Evolutionary conservation across 1,140 invertebrate species (phyloP).

Genomic region (Drosophila arawakana): DNA sequence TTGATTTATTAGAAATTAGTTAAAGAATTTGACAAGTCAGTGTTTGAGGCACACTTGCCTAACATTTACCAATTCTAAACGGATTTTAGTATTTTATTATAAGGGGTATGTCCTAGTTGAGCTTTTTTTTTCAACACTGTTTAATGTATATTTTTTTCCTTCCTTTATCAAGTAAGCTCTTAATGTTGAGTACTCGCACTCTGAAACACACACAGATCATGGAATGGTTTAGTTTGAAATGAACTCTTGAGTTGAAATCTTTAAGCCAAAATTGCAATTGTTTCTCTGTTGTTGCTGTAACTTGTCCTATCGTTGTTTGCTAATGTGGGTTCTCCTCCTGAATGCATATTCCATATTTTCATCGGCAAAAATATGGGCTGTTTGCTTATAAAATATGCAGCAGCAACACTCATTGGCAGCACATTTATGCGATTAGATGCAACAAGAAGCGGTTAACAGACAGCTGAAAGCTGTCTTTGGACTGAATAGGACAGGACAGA

Average conservation of each 20-base stretch:
- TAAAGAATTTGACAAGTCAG: too few relatives aligned
- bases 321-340: background rate
- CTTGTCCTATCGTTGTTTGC: conserved; percentile 7
- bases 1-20: too few relatives aligned
- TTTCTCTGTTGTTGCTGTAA: background rate
- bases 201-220: background rate
- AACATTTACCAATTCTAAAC: too few relatives aligned
- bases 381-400: conserved; percentile 79
- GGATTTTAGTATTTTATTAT: too few relatives aligned
- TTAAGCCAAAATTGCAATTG: conserved; percentile 22
- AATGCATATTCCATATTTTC: background rate
- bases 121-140: background rate
- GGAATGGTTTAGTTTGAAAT: conserved; percentile 4
- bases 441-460: conserved; percentile 64
- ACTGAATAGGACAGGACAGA: conserved; percentile 35
- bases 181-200: conserved; percentile 26
- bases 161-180: conserved; percentile 45
- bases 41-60: too few relatives aligned
- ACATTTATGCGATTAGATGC: conserved; percentile 81
- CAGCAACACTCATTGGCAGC: conserved; percentile 73
- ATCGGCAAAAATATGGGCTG: conserved; percentile 33
- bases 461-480: conserved; percentile 49
- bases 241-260: conserved; percentile 32
- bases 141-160: background rate
- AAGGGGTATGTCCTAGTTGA: background rate